Evolutionary conservation across 1,140 invertebrate genomes (phyloP), one percentile per base, ranked within the genome.

Genomic region (Drosophila trapezifrons): DNA sequence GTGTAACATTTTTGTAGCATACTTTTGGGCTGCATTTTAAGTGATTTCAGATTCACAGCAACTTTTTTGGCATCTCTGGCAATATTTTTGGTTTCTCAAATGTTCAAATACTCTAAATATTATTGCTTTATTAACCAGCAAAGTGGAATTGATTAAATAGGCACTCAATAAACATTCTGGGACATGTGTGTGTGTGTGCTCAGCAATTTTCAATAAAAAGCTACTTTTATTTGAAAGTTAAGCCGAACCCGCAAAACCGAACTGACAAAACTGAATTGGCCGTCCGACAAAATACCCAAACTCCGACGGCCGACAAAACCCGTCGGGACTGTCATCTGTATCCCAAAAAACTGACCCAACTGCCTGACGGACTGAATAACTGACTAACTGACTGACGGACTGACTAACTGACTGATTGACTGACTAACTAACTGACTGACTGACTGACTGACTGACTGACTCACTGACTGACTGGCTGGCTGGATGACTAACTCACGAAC

Each of bases 91-190:
- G n/a, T n/a, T 52, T 52, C 10, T 32, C 13, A 37, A 54, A 29
- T 18, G 9, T 7, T 7, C 9, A 12, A 40, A 42, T 4, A 25
- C 22, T n/a, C 35, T 8, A 12, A 40, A 71, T 72, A 38, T 70
- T 70, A 70, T 57, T 70, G 64, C 65, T 70, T 71, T 71, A 71
- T 72, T 72, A 71, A 71, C 69, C 65, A 49, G 62, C 25, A 25
- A 57, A 57, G 51, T 46, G 38, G 49, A 71, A 56, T 71, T 57
- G 51, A 70, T 71, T 35, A 70, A 71, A 71, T 47, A 51, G 51
- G 20, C 40, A 38, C 49, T 52, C 35, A 40, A 37, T 46, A 25
- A 17, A 63, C 22, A 45, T n/a, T 25, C 60, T 15, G 20, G 15
- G 29, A 35, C 42, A 57, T 70, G 42, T 69, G 63, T 55, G 38